Evolutionary conservation across 1,140 invertebrate genomes (phyloP), one percentile per base, ranked within the genome.

Genomic region (Cydia pomonella): DNA sequence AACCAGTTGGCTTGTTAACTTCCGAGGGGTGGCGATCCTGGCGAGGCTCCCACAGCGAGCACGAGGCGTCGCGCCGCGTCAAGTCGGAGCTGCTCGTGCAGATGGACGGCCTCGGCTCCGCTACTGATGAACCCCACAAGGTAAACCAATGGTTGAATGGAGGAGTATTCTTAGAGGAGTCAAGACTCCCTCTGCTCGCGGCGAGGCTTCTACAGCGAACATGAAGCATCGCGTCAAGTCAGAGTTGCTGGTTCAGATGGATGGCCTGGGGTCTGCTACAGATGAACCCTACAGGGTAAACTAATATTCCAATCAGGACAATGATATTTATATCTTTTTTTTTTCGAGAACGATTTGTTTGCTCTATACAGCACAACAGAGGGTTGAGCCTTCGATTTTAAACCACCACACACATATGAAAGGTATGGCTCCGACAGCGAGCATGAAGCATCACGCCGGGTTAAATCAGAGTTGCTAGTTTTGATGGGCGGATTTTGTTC

Each of bases 231-330:
- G n/a, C n/a, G 98, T 99, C 7, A 99, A 99, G 93, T 99, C 98
- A 0, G 99, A 99, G 93, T 94, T 99, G 74, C 95, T 99, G 10
- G 98, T 99, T 79, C 99, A 99, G 94, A 99, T 99, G 98, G 99
- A 99, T 94, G 99, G 99, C 78, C 96, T 98, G 62, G 96, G 96
- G 82, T 96, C 96, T 16, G 96, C 96, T 77, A 95, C 94, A 38
- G 95, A 95, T 77, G 95, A 96, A 77, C 92, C 94, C 72, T 89
- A 92, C 25, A 96, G 95, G 90, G 95, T 94, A 75, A 71, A 27
- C 23, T 4, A 38, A 63, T 73, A 21, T 16, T 33, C 29, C 6
- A 33, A 33, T 6, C 29, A 33, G n/a, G n/a, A n/a, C n/a, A n/a
- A n/a, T n/a, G n/a, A n/a, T n/a, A n/a, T n/a, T n/a, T n/a, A n/a